Base-by-base conservation (phyloP, 1,140 invertebrate genomes). In the Asobara japonica region DNA sequence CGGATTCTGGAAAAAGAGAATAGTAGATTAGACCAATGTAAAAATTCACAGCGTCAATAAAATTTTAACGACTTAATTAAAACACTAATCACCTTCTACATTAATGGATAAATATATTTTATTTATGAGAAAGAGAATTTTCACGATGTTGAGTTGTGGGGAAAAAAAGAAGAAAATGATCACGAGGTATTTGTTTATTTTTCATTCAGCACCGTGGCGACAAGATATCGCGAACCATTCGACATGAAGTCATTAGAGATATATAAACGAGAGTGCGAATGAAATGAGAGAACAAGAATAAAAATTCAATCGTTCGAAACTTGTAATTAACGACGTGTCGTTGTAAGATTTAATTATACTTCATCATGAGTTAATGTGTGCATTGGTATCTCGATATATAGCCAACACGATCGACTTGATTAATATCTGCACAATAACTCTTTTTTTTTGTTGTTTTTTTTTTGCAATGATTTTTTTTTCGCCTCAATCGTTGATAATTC, bases 211-310 rank as follows among this genome's bases (percentile, higher is more conserved):
- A 22, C 7, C 11, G 22, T 56, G 51, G 5, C n/a, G n/a, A 25
- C 25, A 18, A 56, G 51, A 56, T 56, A 56, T 18, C 18, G 41
- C n/a, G 3, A n/a, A n/a, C 41, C 41, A 22, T 27, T 45, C 51
- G 11, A 56, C 22, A 56, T 56, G 51, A 56, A 56, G 22, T 56
- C 22, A 56, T 56, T 56, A 56, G 51, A 56, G 51, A 56, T 27
- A 56, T 22, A 56, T 56, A 56, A 56, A 56, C 22, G 7, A 27
- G 51, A 56, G 51, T 56, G 51, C 51, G 3, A 56, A 56, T 56
- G 22, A 25, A 56, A 56, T 45, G 20, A 56, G 25, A 56, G 4
- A 25, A 25, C 22, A 27, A 56, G 22, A 51, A 22, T 4, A 27
- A 56, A 56, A 56, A 27, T 10, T 3, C 51, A 56, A 56, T 56